phyloP scores from a whole-genome alignment of 2,113 vertebrate genomes.

The Nycticryphes semicollaris region DNA sequence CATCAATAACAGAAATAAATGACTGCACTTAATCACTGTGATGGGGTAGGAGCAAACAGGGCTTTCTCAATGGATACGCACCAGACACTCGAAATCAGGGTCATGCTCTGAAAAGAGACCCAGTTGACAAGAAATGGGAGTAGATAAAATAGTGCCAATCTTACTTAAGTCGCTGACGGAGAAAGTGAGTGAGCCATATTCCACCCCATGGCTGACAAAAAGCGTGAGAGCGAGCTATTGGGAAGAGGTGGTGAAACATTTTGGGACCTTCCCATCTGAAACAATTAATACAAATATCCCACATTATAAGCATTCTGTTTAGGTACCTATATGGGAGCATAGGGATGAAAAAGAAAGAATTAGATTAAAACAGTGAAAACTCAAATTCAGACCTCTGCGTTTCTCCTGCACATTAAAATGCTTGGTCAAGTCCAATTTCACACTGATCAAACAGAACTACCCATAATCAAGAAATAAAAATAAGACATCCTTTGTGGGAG shows the following conservation, averaged over 20 bases:
- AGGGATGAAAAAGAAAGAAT: neutral
- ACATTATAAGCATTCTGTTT: neutral
- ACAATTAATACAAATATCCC: neutral
- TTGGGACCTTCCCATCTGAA: neutral
- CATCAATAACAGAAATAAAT: neutral
- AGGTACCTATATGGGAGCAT: neutral
- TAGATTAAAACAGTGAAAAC: neutral
- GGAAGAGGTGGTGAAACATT: neutral
- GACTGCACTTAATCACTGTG: neutral
- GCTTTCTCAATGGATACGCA: neutral
- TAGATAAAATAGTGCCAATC: neutral
- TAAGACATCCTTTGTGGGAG: neutral
- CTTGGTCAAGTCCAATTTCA: neutral
- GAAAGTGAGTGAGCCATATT: neutral
- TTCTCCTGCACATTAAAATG: neutral
- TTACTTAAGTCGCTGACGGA: neutral
- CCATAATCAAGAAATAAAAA: neutral
- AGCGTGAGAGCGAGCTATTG: neutral
- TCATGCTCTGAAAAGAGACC: neutral
- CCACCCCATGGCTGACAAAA: neutral
- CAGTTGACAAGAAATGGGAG: neutral
- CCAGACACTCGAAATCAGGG: neutral
- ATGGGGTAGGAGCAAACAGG: neutral
- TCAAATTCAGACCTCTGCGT: neutral
- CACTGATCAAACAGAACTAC: neutral